Conservation (phyloP, 2,113 vertebrate species). For the Maccullochella peelii region DNA sequence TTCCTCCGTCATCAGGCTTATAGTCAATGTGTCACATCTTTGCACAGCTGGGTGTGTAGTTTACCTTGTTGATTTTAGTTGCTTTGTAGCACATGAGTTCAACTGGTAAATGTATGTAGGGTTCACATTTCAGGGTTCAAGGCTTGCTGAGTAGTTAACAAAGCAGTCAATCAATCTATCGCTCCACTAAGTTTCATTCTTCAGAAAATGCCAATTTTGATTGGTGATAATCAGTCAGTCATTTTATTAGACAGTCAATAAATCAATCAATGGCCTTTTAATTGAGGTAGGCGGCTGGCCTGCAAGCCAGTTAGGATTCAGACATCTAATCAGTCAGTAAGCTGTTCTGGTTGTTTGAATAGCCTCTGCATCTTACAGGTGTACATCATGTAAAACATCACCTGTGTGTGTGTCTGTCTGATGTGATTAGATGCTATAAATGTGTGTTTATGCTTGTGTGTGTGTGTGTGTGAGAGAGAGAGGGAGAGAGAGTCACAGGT, state of each 20-base stretch:
- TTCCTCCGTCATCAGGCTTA: conserved; percentile 36
- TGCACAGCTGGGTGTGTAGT: conserved; percentile 7
- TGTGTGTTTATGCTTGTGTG: neutral
- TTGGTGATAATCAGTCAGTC: conserved; percentile 16
- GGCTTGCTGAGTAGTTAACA: conserved; percentile 2
- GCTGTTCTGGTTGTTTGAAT: neutral
- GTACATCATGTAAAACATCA: neutral
- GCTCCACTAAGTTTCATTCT: neutral
- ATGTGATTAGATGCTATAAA: conserved; percentile 7
- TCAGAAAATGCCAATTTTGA: neutral
- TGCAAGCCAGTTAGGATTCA: conserved; percentile 3
- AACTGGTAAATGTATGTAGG: neutral
- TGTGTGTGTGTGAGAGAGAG: neutral
- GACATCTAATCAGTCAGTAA: neutral
- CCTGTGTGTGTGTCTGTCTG: neutral
- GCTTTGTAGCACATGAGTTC: neutral
- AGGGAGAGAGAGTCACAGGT: neutral
- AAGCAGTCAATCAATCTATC: conserved; percentile 6
- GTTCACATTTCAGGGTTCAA: neutral
- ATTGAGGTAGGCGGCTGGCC: neutral
- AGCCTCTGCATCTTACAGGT: neutral
- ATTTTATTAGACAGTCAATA: conserved; percentile 11
- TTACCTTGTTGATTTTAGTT: conserved; percentile 41
- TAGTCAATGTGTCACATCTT: conserved; percentile 19
- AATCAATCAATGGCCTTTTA: conserved; percentile 10